Evolutionary conservation across 2,888 invertebrate species (phyloP).

Genomic region (Aproaerema taeniolella): DNA sequence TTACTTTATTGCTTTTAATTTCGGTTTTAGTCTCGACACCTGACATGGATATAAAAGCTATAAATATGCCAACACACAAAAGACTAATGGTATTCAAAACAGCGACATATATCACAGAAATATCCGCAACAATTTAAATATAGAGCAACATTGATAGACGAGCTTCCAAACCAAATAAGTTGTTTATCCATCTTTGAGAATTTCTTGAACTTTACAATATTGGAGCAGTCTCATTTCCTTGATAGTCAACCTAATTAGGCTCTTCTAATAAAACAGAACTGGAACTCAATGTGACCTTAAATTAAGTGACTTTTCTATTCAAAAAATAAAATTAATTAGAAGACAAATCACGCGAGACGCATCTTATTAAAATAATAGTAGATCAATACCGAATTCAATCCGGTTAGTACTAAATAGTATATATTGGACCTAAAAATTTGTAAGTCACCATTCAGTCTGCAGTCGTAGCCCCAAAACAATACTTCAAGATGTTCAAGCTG

Average conservation of each 20-base stretch:
- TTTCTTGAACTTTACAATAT: constrained; percentile 1
- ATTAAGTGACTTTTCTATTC: no score
- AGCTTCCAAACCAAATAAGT: background rate
- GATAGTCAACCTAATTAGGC: no score
- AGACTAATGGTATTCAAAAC: background rate
- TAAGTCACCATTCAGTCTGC: constrained; percentile 4
- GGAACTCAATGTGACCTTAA: no score
- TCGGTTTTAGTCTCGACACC: no score
- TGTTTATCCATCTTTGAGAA: background rate
- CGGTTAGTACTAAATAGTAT: constrained; percentile 6
- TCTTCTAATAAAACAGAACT: no score
- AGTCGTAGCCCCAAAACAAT: constrained; percentile 2
- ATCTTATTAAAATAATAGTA: no score
- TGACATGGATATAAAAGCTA: background rate
- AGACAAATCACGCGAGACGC: no score
- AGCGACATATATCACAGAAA: background rate
- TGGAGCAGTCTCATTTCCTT: no score
- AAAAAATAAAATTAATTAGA: no score
- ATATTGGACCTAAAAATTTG: background rate
- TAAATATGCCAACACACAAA: background rate
- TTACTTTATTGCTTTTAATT: no score
- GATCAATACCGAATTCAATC: no score
- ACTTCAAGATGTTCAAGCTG: constrained; percentile 6
- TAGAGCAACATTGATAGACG: background rate
- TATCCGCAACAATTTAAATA: background rate